These are phyloP conservation scores for Pangasius krempfi DNA, from an alignment of 2,797 vertebrate genomes.

Conservation along the genomic window DNA sequence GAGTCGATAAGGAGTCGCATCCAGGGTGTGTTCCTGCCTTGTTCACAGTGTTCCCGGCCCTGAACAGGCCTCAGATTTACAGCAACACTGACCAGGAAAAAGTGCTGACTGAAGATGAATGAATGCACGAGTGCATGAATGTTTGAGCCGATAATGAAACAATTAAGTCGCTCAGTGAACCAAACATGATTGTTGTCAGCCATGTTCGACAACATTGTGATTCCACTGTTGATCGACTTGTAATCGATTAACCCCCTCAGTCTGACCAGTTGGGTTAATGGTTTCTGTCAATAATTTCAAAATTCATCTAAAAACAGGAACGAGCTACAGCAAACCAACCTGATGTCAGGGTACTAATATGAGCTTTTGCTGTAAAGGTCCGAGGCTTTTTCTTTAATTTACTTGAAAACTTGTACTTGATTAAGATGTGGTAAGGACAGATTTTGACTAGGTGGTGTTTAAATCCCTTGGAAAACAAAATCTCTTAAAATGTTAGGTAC, in stretches of 20 bases:
- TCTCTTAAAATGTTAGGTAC: background rate
- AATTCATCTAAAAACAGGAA: background rate
- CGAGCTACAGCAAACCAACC: background rate
- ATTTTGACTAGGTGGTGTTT: background rate
- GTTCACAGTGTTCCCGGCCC: background rate
- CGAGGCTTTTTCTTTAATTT: too few relatives aligned
- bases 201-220: background rate
- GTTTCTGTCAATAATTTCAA: background rate
- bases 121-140: background rate
- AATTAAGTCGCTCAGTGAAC: background rate
- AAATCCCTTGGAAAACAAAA: background rate
- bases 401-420: too few relatives aligned
- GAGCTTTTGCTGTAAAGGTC: background rate
- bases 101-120: background rate
- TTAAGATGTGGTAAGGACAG: too few relatives aligned
- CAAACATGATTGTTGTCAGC: background rate
- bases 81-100: background rate
- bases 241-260: background rate
- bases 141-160: background rate
- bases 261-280: background rate
- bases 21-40: background rate
- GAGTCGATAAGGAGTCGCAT: background rate
- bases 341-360: background rate
- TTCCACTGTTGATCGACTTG: background rate
- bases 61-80: background rate